Conservation (phyloP, 1,140 invertebrate genomes). For the Plectrocnemia conspersa region DNA sequence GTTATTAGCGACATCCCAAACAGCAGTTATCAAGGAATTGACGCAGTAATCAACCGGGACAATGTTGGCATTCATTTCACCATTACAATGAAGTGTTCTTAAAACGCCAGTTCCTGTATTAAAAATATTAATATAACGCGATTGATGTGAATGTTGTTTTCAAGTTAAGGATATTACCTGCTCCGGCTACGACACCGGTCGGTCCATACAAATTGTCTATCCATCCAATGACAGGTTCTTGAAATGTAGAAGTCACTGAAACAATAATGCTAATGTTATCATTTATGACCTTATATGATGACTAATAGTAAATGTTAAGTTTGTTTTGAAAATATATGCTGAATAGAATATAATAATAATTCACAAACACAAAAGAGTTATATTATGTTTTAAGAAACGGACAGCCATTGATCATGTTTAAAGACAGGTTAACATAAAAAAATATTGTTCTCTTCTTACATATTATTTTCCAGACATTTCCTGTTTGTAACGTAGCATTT, state of each 20-base stretch:
- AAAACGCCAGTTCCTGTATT: conserved; percentile 63
- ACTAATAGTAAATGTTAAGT: no score
- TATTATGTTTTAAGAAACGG: no score
- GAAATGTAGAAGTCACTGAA: conserved; percentile 65
- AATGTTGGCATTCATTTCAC: conserved; percentile 66
- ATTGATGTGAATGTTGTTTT: neutral
- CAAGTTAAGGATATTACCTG: conserved; percentile 49
- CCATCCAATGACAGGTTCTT: conserved; percentile 72
- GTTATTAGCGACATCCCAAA: conserved; percentile 58
- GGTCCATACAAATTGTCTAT: conserved; percentile 82
- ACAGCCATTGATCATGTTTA: no score
- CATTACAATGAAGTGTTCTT: conserved; percentile 62
- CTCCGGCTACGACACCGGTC: conserved; percentile 59
- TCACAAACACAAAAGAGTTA: no score
- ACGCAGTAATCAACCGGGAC: conserved; percentile 84
- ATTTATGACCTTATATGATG: no score
- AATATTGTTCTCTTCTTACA: no score
- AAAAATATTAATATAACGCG: neutral
- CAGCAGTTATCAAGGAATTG: conserved; percentile 73
- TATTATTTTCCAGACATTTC: no score
- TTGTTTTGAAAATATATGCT: no score
- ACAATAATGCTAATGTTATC: conserved; percentile 16
- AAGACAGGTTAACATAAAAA: no score
- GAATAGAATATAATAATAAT: no score
- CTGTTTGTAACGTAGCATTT: no score